Evolutionary conservation across 2,113 vertebrate species (phyloP).

Genomic region (Peromyscus leucopus): DNA sequence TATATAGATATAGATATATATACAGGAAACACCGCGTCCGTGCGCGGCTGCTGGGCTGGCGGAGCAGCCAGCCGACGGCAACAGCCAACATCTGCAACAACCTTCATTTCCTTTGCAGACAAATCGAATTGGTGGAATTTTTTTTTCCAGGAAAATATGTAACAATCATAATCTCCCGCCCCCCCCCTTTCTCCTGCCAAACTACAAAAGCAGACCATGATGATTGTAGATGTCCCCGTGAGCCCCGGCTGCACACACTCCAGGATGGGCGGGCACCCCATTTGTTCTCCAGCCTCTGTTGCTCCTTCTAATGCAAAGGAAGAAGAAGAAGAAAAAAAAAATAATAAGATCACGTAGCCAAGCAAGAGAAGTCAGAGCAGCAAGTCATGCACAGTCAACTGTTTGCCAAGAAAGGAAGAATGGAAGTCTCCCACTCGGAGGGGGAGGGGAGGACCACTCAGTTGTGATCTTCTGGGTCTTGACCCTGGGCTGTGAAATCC

Average conservation of each 20-base stretch:
- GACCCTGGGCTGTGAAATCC: constrained; percentile 79
- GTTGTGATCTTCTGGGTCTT: constrained; percentile 76
- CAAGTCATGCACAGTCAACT: constrained; percentile 74
- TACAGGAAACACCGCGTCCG: constrained; percentile 88
- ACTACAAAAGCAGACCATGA: constrained; percentile 42
- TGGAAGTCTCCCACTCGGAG: constrained; percentile 79
- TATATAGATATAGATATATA: constrained; percentile 87
- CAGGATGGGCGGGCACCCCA: constrained; percentile 75
- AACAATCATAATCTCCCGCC: constrained; percentile 60
- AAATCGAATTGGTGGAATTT: constrained; percentile 85
- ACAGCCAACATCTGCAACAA: constrained; percentile 83
- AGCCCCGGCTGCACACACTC: constrained; percentile 80
- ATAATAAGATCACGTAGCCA: constrained; percentile 85
- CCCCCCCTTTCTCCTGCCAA: constrained; percentile 24
- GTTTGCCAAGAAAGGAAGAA: constrained; percentile 78
- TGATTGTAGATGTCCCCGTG: constrained; percentile 69
- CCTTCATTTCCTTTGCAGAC: constrained; percentile 85
- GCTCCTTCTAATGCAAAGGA: constrained; percentile 85
- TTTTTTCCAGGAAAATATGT: constrained; percentile 75
- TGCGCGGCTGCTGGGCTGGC: constrained; percentile 89
- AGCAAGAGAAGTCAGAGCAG: constrained; percentile 82
- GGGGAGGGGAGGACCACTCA: constrained; percentile 83
- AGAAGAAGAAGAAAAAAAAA: constrained; percentile 61
- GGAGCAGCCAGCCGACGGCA: constrained; percentile 81
- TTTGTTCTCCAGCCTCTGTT: constrained; percentile 76